Conservation (phyloP, 2,113 vertebrate species). For the Picathartes gymnocephalus region DNA sequence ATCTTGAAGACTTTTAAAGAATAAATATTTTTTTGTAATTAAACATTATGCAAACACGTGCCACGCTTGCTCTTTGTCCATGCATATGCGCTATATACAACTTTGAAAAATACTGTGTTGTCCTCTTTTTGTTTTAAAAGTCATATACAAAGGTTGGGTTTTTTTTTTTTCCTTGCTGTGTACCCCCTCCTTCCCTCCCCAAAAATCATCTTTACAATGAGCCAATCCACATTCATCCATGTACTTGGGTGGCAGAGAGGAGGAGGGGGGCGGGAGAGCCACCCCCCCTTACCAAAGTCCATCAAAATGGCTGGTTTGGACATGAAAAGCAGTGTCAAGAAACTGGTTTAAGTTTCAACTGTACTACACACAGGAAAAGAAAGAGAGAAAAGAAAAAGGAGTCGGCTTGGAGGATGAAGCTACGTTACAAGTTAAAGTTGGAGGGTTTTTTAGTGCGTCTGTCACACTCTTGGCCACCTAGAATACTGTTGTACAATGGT, state of each 20-base stretch:
- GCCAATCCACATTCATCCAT: slow-evolving; percentile 79
- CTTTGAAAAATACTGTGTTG: slow-evolving; percentile 97
- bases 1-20: slow-evolving; percentile 93
- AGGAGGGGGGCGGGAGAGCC: slow-evolving; percentile 34
- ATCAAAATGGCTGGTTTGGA: slow-evolving; percentile 85
- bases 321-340: slow-evolving; percentile 90
- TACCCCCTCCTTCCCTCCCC: slow-evolving; percentile 49
- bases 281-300: slow-evolving; percentile 71
- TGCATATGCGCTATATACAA: slow-evolving; percentile 99
- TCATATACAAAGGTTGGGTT: slow-evolving; percentile 79
- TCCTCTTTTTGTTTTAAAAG: slow-evolving; percentile 85
- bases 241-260: slow-evolving; percentile 34
- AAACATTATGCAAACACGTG: slow-evolving; percentile 99
- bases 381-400: slow-evolving; percentile 73
- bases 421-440: slow-evolving; percentile 90
- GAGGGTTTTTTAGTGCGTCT: slow-evolving; percentile 80
- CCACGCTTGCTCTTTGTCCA: slow-evolving; percentile 96
- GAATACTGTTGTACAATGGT: slow-evolving; percentile 97
- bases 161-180: slow-evolving; percentile 59
- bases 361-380: slow-evolving; percentile 81
- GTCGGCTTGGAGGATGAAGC: slow-evolving; percentile 81
- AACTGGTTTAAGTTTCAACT: slow-evolving; percentile 76
- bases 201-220: slow-evolving; percentile 75
- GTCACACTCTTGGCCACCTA: slow-evolving; percentile 89
- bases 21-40: slow-evolving; percentile 99